Conservation (phyloP, 2,113 vertebrate species). For the Ptyas mucosa region DNA sequence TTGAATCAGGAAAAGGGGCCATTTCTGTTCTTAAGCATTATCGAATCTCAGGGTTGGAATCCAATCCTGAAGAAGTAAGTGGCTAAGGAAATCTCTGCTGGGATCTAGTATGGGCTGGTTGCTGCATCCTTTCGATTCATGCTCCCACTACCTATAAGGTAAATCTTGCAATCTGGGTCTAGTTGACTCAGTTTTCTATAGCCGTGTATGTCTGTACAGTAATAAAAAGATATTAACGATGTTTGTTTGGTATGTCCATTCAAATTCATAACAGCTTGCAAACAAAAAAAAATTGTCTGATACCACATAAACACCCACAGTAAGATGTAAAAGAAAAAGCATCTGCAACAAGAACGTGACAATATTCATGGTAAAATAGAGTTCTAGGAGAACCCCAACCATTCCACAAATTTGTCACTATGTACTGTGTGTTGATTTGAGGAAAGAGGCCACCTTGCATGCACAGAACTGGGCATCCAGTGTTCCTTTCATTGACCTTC, state of each 20-base stretch:
- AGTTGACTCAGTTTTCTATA: not conserved
- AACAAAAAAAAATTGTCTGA: not conserved
- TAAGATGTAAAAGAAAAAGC: not conserved
- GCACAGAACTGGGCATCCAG: not conserved
- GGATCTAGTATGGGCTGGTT: not conserved
- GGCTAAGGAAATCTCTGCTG: not conserved
- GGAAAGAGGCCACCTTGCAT: not conserved
- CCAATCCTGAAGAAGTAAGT: not conserved
- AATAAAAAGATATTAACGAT: not conserved
- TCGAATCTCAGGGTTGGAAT: not conserved
- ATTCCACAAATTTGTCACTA: not conserved
- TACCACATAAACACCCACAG: not conserved
- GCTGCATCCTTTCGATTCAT: not conserved
- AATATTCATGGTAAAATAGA: not conserved
- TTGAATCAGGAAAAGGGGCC: not conserved
- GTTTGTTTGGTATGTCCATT: not conserved
- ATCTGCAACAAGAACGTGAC: not conserved
- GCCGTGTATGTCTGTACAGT: not conserved
- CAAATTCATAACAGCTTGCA: not conserved
- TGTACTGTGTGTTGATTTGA: not conserved
- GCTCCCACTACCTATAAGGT: not conserved
- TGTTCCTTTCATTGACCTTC: not conserved
- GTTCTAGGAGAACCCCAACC: not conserved
- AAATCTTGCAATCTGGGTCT: not conserved
- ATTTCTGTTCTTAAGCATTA: not conserved